A percentile compares a stretch with the other conserved stretches of the same genome.
These are phyloP conservation scores for Pemphigus obesinymphae DNA, from an alignment of 1,140 invertebrate genomes.

Conservation along the genomic window DNA sequence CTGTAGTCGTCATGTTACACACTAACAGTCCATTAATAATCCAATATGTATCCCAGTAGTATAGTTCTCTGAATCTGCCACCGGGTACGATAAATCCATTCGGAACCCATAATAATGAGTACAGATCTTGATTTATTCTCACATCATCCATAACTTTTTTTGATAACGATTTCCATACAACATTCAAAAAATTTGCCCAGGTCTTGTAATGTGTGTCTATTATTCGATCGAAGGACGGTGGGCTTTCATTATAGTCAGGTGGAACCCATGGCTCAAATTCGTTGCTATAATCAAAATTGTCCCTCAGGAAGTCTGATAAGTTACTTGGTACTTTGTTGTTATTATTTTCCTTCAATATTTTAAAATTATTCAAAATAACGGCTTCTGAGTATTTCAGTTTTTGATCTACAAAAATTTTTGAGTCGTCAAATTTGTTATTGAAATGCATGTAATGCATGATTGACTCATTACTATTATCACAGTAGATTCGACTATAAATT, in stretches of 20 bases:
- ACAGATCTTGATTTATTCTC: conserved; percentile 56
- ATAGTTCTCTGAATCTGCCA: conserved; percentile 77
- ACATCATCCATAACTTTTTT: conserved; percentile 64
- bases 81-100: conserved; percentile 81
- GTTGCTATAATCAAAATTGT: conserved; percentile 52
- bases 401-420: too few species aligned
- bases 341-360: conserved; percentile 43
- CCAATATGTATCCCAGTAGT: conserved; percentile 90
- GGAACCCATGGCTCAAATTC: conserved; percentile 57
- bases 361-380: too few species aligned
- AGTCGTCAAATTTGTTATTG: too few species aligned
- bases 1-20: conserved; percentile 69
- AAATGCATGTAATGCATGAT: too few species aligned
- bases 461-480: too few species aligned
- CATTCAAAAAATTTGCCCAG: conserved; percentile 59
- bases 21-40: conserved; percentile 59
- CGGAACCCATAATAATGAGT: conserved; percentile 67
- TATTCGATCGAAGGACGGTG: conserved; percentile 60
- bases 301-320: conserved; percentile 51
- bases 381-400: too few species aligned
- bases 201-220: conserved; percentile 57
- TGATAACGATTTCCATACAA: conserved; percentile 69
- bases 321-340: conserved; percentile 46
- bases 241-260: conserved; percentile 62
- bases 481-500: too few species aligned